phyloP scores from a whole-genome alignment of 2,797 vertebrate species.

The Sebastiscus tertius region DNA sequence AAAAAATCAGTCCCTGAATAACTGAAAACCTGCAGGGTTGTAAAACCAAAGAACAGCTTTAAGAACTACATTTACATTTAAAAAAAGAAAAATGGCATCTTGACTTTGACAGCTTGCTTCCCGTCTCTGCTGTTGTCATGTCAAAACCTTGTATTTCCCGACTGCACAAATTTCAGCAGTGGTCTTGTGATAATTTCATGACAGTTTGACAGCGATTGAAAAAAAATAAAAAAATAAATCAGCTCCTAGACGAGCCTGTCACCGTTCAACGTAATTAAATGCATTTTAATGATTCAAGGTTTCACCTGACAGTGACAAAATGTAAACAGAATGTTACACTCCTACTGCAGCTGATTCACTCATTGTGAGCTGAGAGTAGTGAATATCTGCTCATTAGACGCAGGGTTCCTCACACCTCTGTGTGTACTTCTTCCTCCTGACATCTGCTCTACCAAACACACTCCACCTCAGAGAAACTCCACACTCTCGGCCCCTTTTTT shows the following conservation, averaged over 20 bases:
- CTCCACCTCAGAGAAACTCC: neutral
- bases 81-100: neutral
- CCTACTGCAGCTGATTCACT: neutral
- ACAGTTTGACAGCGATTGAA: neutral
- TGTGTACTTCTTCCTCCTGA: neutral
- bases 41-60: neutral
- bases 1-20: neutral
- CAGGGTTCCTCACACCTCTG: neutral
- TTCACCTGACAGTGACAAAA: neutral
- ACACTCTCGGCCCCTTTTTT: neutral
- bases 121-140: neutral
- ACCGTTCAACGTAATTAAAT: neutral
- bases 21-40: neutral
- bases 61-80: neutral
- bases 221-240: neutral
- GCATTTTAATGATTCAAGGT: neutral
- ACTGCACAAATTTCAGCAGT: neutral
- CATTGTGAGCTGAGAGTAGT: neutral
- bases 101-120: neutral
- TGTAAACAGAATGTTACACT: neutral
- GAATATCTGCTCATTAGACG: conserved; percentile 13
- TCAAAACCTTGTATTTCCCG: neutral
- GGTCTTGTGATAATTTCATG: neutral
- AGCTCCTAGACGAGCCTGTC: neutral
- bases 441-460: neutral